Evolutionary conservation across 1,140 invertebrate genomes (phyloP), one percentile per base, ranked within the genome.

Genomic region (Harlomillsia oculata): DNA sequence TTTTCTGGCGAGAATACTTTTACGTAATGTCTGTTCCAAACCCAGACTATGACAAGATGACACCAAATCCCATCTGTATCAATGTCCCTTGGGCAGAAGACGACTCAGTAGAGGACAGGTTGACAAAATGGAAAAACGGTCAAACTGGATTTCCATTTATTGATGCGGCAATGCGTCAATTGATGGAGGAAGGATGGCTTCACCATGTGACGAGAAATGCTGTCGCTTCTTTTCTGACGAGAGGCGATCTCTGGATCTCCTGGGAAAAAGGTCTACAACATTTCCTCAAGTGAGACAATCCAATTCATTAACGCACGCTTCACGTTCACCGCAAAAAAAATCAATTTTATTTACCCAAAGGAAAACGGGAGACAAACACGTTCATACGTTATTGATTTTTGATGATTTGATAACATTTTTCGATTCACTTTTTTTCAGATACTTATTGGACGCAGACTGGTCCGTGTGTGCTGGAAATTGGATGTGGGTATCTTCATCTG

Each of bases 1-100:
- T 86, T n/a, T 78, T 86, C 32, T 85, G 83, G 83, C 71, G 84
- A 26, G 84, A 87, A 66, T 87, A 85, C 66, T 87, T 86, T 69
- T 87, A 87, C 68, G 81, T 36, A 54, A 83, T 76, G 82, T 83
- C 74, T 66, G 81, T 82, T 13, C 79, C 77, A 60, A 82, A 82
- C 69, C 72, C 76, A 1, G 69, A 76, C 25, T 82, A 81, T 72
- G 82, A 79, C 25, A 75, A 78, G 60, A 85, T 86, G 79, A 70
- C 74, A n/a, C 75, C 76, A 26, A 87, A 87, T 70, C 78, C 81
- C 3, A 80, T 86, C 16, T 87, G 84, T 66, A 71, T 85, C 32
- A 79, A 79, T 60, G 84, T 87, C 37, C 80, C 81, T 0, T 87
- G 84, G 85, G 76, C 45, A 6, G 46, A 78, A 39, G 70, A 75